Evolutionary conservation across 2,797 vertebrate species (phyloP).

Genomic region (Pyrocephalus nanus): DNA sequence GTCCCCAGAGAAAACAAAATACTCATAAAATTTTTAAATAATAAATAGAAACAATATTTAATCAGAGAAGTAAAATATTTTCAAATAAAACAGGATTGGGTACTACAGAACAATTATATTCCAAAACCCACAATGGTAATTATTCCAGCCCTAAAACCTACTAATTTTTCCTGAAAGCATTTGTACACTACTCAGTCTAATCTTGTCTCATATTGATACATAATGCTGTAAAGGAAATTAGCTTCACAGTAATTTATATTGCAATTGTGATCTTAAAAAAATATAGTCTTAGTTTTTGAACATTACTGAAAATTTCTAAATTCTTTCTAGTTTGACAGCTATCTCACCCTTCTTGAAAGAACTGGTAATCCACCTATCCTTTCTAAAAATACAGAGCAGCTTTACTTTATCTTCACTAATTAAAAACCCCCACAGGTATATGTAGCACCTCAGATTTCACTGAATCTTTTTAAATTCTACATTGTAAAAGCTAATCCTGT

Average conservation of each 20-base stretch:
- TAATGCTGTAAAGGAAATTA: neutral
- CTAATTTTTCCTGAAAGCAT: neutral
- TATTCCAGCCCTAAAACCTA: neutral
- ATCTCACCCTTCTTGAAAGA: neutral
- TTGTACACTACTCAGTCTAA: neutral
- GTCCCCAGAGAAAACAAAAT: slow-evolving; percentile 32
- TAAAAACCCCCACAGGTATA: neutral
- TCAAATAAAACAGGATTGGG: neutral
- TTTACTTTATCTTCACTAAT: neutral
- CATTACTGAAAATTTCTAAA: neutral
- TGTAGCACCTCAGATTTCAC: neutral
- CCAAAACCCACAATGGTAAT: neutral
- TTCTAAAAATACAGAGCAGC: neutral
- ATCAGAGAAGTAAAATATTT: neutral
- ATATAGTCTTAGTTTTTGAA: neutral
- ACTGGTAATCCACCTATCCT: rapidly evolving
- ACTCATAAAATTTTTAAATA: slow-evolving; percentile 38
- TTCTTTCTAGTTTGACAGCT: neutral
- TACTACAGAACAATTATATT: neutral
- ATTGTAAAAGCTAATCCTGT: neutral
- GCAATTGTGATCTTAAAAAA: neutral
- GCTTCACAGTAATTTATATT: neutral
- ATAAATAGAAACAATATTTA: slow-evolving; percentile 30
- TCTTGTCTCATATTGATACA: neutral
- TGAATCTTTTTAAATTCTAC: neutral